These are phyloP conservation scores for Chydorus sphaericus DNA, from an alignment of 2,888 invertebrate genomes.

Conservation along the genomic window DNA sequence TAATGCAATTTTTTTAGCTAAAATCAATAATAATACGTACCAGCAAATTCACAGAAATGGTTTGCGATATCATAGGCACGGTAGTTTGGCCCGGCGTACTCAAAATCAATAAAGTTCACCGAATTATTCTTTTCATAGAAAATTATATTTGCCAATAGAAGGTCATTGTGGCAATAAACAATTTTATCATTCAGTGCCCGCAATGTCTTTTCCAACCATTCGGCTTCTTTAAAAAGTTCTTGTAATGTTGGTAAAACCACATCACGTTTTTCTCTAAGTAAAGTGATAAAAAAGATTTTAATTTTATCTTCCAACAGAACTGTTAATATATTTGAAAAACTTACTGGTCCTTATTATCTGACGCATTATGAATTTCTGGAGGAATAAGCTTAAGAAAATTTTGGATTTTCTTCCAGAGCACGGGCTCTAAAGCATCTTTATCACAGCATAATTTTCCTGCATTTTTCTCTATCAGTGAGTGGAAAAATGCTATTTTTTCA, in stretches of 20 bases:
- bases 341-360: constrained; percentile 51
- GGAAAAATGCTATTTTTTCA: constrained; percentile 66
- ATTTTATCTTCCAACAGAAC: no score
- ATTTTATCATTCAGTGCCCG: constrained; percentile 51
- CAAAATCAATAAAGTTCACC: constrained; percentile 91
- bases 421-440: constrained; percentile 38
- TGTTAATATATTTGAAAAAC: constrained; percentile 13
- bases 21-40: constrained; percentile 35
- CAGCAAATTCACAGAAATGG: constrained; percentile 94
- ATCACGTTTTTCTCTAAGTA: background rate
- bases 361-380: constrained; percentile 47
- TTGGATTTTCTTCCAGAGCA: constrained; percentile 60
- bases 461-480: constrained; percentile 25
- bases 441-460: background rate
- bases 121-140: constrained; percentile 50
- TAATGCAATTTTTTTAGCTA: constrained; percentile 10
- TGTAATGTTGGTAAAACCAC: constrained; percentile 43
- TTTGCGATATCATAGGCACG: constrained; percentile 94
- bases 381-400: constrained; percentile 60
- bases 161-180: constrained; percentile 95
- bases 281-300: background rate
- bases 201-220: constrained; percentile 45
- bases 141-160: constrained; percentile 85
- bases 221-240: constrained; percentile 53
- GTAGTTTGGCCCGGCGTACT: constrained; percentile 86